A percentile compares a stretch with the other conserved stretches of the same genome.
phyloP scores from a whole-genome alignment of 2,797 vertebrate species.

The Mastacembelus armatus region DNA sequence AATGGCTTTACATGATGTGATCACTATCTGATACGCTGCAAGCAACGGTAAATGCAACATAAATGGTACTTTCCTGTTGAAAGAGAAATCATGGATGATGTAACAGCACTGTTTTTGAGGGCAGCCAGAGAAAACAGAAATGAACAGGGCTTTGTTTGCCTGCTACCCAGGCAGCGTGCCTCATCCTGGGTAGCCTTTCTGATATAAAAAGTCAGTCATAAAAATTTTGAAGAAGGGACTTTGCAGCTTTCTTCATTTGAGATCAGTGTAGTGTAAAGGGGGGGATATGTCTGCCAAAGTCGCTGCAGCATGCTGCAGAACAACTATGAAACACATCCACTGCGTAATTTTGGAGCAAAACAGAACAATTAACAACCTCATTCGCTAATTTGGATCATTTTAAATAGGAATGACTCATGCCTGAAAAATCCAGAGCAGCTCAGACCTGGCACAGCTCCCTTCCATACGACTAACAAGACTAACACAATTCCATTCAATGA shows the following conservation, averaged over 20 bases:
- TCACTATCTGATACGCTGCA: conserved; percentile 69
- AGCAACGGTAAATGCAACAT: conserved; percentile 51
- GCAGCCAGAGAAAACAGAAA: conserved; percentile 71
- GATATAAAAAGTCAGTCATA: conserved; percentile 66
- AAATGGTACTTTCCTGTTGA: conserved; percentile 73
- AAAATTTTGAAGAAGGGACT: conserved; percentile 61
- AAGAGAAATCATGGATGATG: conserved; percentile 73
- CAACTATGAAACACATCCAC: conserved; percentile 47
- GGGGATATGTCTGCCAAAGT: conserved; percentile 48
- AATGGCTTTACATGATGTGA: conserved; percentile 83
- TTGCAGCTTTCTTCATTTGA: conserved; percentile 45
- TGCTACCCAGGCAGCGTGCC: conserved; percentile 49
- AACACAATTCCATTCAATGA: conserved; percentile 52
- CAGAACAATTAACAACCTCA: conserved; percentile 48
- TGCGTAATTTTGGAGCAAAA: conserved; percentile 54
- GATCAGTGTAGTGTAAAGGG: conserved; percentile 32
- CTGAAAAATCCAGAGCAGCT: conserved; percentile 73
- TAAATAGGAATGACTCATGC: conserved; percentile 35
- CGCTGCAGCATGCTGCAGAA: conserved; percentile 40
- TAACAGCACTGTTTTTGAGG: conserved; percentile 57
- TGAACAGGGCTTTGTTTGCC: conserved; percentile 69
- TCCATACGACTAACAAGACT: conserved; percentile 42
- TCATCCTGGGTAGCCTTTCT: conserved; percentile 44
- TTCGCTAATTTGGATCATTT: conserved; percentile 63
- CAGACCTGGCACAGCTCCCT: conserved; percentile 48